Percentiles rank a stretch among this genome's conserved stretches.
phyloP scores from a whole-genome alignment of 2,888 invertebrate genomes.

The Eulithis prunata region DNA sequence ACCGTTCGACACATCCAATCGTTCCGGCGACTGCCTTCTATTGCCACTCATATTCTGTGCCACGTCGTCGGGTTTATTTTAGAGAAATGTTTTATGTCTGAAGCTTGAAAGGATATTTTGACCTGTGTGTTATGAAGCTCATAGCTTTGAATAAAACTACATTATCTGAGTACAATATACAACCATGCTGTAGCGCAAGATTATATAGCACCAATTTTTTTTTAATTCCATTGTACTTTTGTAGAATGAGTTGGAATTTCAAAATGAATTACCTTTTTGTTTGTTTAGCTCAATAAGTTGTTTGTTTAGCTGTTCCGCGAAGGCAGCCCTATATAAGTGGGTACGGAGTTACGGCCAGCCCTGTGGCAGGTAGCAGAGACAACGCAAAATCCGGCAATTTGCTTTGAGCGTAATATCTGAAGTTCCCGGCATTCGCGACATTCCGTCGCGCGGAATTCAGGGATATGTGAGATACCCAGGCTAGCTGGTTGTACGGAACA shows the following conservation, averaged over 20 bases:
- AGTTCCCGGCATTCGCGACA: constrained; percentile 35
- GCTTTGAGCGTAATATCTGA: constrained; percentile 39
- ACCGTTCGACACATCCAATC: constrained; percentile 20
- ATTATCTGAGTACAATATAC: too few species aligned
- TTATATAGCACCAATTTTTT: too few species aligned
- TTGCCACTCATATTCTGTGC: constrained; percentile 11
- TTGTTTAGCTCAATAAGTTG: too few species aligned
- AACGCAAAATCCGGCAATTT: constrained; percentile 33
- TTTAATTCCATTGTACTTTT: too few species aligned
- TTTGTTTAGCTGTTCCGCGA: too few species aligned
- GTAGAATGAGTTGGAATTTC: too few species aligned
- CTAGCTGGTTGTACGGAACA: background rate
- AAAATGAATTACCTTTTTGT: too few species aligned
- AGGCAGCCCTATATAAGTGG: background rate
- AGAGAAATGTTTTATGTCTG: background rate
- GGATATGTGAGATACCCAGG: constrained; percentile 8
- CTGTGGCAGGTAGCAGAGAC: constrained; percentile 14
- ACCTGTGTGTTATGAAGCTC: background rate
- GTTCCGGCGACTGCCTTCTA: constrained; percentile 20
- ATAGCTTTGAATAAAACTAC: background rate
- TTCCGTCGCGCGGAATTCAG: constrained; percentile 23
- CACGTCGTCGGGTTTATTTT: background rate
- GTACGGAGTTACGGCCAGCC: background rate
- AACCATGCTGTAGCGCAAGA: too few species aligned
- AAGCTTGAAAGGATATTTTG: background rate